Base-by-base conservation (phyloP, 2,888 invertebrate genomes). In the Noctua janthina region DNA sequence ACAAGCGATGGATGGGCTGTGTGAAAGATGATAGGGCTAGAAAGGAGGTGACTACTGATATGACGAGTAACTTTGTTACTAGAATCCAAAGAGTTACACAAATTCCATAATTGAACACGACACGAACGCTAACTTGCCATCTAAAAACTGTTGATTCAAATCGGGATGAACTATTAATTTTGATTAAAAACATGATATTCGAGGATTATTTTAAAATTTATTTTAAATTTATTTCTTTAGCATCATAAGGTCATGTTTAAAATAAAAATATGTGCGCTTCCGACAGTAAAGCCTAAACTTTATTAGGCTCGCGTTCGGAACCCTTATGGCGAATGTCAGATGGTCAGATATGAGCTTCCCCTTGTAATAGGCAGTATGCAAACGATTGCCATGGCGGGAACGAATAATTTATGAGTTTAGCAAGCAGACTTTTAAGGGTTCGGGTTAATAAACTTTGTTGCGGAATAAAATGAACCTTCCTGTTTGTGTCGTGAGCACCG, bases 301-400 rank as follows among this genome's bases (percentile, higher is more conserved):
- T 77, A 74, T 74, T 82, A 76, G 79, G 76, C 46, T 59, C 17
- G 43, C 39, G 59, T 59, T 54, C 43, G 68, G 68, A 74, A 84
- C 81, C 74, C 89, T 84, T 89, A 91, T 87, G 88, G 88, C 51
- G 78, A 85, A 79, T 83, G 90, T 91, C 91, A 91, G 90, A 91
- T 91, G 85, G 84, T 78, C 84, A 82, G 92, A 92, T 91, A 93
- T 79, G 91, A 88, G 84, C 92, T 93, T 93, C 93, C 93, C 90
- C 81, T 87, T 79, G 69, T 82, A 88, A 88, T 81, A 87, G 83
- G 86, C 89, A 72, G 87, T 79, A 91, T 92, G 91, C 91, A 89
- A 90, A 91, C 83, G 86, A 90, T 79, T 89, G 86, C 85, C 89
- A 88, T 82, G 81, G 46, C 71, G 43, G 73, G 74, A 7, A 56